Evolutionary conservation across 2,797 vertebrate genomes (phyloP).

Genomic region (Tapera naevia): DNA sequence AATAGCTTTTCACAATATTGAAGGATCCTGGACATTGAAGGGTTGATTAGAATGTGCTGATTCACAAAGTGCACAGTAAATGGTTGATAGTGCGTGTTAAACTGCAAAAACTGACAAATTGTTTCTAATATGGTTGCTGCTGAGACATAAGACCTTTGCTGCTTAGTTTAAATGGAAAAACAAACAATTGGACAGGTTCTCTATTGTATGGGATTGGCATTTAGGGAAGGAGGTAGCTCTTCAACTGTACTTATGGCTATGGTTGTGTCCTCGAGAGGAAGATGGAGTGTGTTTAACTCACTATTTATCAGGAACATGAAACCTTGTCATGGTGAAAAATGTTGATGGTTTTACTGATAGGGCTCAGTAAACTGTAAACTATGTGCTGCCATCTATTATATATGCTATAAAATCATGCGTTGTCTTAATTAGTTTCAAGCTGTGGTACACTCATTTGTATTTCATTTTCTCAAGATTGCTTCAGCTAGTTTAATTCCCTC

Average conservation of each 20-base stretch:
- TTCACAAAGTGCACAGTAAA: neutral
- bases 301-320: conserved; percentile 34
- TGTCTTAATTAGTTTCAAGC: conserved; percentile 39
- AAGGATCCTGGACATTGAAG: neutral
- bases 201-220: neutral
- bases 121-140: neutral
- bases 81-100: neutral
- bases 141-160: neutral
- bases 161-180: neutral
- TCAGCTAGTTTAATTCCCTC: neutral
- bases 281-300: neutral
- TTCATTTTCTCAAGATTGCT: neutral
- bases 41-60: neutral
- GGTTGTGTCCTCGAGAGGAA: neutral
- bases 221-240: neutral
- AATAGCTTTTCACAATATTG: neutral
- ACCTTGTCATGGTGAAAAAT: conserved; percentile 57
- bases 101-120: neutral
- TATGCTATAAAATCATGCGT: neutral
- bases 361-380: conserved; percentile 58
- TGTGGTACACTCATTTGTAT: neutral
- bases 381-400: conserved; percentile 29
- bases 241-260: neutral
- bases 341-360: conserved; percentile 47
- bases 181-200: neutral